Conservation (phyloP, 2,888 invertebrate genomes). For the Lottia scabra region DNA sequence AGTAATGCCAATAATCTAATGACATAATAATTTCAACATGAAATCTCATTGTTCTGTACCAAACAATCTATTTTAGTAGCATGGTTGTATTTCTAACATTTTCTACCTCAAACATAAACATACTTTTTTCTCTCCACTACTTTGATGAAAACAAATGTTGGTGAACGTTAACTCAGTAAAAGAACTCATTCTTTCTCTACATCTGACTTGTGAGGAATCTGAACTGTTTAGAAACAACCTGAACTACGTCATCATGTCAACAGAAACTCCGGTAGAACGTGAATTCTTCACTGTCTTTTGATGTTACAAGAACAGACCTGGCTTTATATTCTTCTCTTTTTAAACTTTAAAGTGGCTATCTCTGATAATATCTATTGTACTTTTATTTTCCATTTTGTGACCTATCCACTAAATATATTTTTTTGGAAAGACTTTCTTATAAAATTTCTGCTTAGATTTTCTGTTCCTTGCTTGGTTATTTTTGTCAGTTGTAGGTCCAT, state of each 20-base stretch:
- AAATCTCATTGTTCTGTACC: background rate
- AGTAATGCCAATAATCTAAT: background rate
- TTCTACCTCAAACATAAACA: background rate
- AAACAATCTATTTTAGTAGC: background rate
- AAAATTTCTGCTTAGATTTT: too few relatives aligned
- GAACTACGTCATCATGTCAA: background rate
- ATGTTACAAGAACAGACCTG: background rate
- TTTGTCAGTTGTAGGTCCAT: too few relatives aligned
- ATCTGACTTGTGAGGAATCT: background rate
- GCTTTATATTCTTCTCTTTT: background rate
- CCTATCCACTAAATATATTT: too few relatives aligned
- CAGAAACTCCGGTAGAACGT: background rate
- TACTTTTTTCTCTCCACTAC: background rate
- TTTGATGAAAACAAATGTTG: background rate
- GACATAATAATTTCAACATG: slow-evolving; percentile 2
- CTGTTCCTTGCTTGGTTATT: too few relatives aligned
- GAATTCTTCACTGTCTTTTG: background rate
- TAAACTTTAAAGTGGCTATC: too few relatives aligned
- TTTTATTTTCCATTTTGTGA: too few relatives aligned
- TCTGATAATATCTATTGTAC: too few relatives aligned
- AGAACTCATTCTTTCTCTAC: background rate
- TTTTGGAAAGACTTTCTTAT: too few relatives aligned
- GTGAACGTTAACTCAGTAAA: background rate
- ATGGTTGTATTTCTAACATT: background rate
- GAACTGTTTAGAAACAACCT: background rate